Conservation (phyloP, 2,888 invertebrate genomes). For the Xylota sylvarum region DNA sequence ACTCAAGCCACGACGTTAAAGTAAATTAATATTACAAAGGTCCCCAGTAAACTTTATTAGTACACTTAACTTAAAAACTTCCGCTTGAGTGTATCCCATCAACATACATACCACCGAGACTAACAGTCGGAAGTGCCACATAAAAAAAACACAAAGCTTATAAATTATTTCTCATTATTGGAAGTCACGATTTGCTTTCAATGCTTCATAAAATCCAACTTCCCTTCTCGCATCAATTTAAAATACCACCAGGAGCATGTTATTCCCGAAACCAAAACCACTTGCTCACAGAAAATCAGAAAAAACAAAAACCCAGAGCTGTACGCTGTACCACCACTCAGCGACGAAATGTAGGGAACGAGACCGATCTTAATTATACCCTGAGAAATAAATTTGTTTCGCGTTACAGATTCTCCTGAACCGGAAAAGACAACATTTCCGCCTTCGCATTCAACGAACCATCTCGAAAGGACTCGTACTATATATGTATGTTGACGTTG, state of each 20-base stretch:
- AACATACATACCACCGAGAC: constrained; percentile 8
- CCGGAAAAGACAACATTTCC: constrained; percentile 55
- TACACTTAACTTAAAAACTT: constrained; percentile 18
- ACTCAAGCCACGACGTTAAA: neutral
- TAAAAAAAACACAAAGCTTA: constrained; percentile 10
- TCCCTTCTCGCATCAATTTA: constrained; percentile 9
- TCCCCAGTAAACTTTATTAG: constrained; percentile 6
- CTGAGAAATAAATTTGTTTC: constrained; percentile 40
- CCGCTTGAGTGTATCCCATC: constrained; percentile 17
- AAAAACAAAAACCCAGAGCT: neutral
- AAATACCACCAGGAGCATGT: neutral
- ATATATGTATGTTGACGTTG: constrained; percentile 28
- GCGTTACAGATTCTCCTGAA: constrained; percentile 26
- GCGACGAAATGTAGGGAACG: neutral
- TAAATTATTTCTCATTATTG: constrained; percentile 28
- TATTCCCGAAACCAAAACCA: neutral
- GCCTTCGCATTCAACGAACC: constrained; percentile 37
- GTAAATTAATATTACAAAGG: constrained; percentile 3
- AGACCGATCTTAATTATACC: constrained; percentile 28
- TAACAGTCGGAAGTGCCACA: constrained; percentile 8
- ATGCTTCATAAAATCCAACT: constrained; percentile 26
- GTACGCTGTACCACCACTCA: neutral
- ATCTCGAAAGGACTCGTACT: constrained; percentile 23
- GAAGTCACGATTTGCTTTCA: constrained; percentile 24
- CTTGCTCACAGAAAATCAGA: neutral